A percentile compares a stretch with the other conserved stretches of the same genome.
These are phyloP conservation scores for Diprion similis DNA, from an alignment of 1,140 invertebrate genomes.

Conservation along the genomic window DNA sequence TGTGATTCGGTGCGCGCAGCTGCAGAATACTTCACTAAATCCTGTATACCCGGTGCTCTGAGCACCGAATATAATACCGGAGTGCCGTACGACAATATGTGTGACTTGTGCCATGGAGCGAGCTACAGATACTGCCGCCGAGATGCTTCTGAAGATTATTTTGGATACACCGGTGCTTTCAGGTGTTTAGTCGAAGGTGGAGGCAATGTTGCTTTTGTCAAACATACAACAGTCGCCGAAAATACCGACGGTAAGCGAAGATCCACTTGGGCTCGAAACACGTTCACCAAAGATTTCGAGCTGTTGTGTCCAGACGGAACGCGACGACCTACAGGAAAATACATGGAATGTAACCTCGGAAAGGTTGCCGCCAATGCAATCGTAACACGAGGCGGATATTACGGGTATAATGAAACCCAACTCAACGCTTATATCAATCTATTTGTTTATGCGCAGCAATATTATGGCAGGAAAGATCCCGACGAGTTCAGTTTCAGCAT, in stretches of 20 bases:
- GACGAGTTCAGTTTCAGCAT: conserved; percentile 92
- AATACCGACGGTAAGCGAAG: conserved; percentile 89
- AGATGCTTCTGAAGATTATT: conserved; percentile 89
- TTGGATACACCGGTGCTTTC: conserved; percentile 88
- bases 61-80: conserved; percentile 84
- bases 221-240: conserved; percentile 89
- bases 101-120: conserved; percentile 90
- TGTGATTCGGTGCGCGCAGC: conserved; percentile 90
- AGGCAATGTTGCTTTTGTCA: conserved; percentile 94
- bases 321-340: conserved; percentile 79
- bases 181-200: conserved; percentile 94
- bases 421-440: conserved; percentile 86
- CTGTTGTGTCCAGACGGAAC: conserved; percentile 93
- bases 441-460: conserved; percentile 89
- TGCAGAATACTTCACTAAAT: conserved; percentile 91
- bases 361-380: conserved; percentile 91
- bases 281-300: conserved; percentile 91
- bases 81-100: conserved; percentile 88
- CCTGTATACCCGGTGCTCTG: conserved; percentile 88
- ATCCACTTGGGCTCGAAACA: conserved; percentile 93
- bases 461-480: conserved; percentile 83
- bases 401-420: conserved; percentile 78
- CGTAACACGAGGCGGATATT: conserved; percentile 78
- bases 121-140: conserved; percentile 82
- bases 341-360: conserved; percentile 86